phyloP scores from a whole-genome alignment of 1,140 invertebrate genomes.

The Anoplolepis gracilipes region DNA sequence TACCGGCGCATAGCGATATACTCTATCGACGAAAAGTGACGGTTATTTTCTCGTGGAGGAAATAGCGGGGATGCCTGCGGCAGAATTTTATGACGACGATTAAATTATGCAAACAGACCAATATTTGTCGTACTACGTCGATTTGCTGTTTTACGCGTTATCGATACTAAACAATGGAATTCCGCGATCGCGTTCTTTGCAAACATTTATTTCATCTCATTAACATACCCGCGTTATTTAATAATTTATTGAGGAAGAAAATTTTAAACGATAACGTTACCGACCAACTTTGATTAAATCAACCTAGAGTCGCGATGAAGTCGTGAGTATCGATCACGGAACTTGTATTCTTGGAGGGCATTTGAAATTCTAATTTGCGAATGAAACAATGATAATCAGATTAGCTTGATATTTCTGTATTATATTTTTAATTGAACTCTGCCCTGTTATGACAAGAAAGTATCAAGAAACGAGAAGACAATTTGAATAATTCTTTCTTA shows the following conservation, averaged over 20 bases:
- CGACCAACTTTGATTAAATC: neutral
- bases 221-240: slow-evolving; percentile 49
- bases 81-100: slow-evolving; percentile 60
- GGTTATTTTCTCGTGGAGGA: slow-evolving; percentile 39
- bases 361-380: slow-evolving; percentile 48
- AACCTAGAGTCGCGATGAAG: neutral
- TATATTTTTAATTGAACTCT: slow-evolving; percentile 20
- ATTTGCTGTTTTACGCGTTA: slow-evolving; percentile 58
- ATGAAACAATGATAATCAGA: neutral
- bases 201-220: slow-evolving; percentile 45
- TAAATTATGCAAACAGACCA: slow-evolving; percentile 67
- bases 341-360: neutral
- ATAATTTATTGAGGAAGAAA: slow-evolving; percentile 19
- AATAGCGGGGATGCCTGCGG: slow-evolving; percentile 55
- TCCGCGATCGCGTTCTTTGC: neutral
- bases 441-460: neutral
- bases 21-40: slow-evolving; percentile 32
- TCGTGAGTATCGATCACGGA: neutral
- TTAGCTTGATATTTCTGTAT: neutral
- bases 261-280: slow-evolving; percentile 14
- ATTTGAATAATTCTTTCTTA: slow-evolving; percentile 1
- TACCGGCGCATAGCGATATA: neutral
- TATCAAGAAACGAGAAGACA: neutral
- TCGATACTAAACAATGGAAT: slow-evolving; percentile 56
- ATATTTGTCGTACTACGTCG: slow-evolving; percentile 41